Base-by-base conservation (phyloP, 1,140 invertebrate genomes). In the Stegodyphus mimosarum region DNA sequence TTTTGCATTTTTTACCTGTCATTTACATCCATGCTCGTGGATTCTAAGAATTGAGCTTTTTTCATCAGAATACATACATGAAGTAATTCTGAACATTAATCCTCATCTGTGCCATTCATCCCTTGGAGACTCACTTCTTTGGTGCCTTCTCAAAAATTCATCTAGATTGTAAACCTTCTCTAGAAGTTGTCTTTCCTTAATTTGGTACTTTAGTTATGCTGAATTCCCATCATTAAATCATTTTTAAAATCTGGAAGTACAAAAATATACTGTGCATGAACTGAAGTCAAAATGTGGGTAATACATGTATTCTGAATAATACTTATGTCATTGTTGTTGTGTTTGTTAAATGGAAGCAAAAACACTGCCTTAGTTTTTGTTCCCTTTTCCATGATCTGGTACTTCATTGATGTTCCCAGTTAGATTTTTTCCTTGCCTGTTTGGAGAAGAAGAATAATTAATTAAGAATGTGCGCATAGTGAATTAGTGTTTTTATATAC, bases 91-190 rank as follows among this genome's bases (percentile, higher is more conserved):
- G 33, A 33, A 81, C 60, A 73, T 51, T 73, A 64, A 63, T 60
- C 33, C 7, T 75, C 17, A 73, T 66, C 51, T 55, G 50, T 55
- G 67, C 63, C 71, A 83, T 83, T 71, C 81, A 84, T 84, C 81
- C 81, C 73, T 81, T 49, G 13, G 55, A 81, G 73, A 73, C 69
- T 73, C 17, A 75, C 73, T 84, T 74, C 81, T 84, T 84, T 75
- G 50, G 81, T 84, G 81, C 73, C 73, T 84, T 84, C 55, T 50
- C 15, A 50, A 51, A 52, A 73, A 71, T 71, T 73, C 71, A 73
- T 55, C 6, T 73, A 71, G 69, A 48, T 71, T 50, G 11, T 15
- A 71, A 71, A 71, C 67, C 48, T 80, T 13, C 52, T 53, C 33
- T n/a, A 66, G 15, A 67, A 67, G 13, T 11, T 71, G 10, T 67